phyloP scores from a whole-genome alignment of 2,888 invertebrate genomes.

The Thera britannica region DNA sequence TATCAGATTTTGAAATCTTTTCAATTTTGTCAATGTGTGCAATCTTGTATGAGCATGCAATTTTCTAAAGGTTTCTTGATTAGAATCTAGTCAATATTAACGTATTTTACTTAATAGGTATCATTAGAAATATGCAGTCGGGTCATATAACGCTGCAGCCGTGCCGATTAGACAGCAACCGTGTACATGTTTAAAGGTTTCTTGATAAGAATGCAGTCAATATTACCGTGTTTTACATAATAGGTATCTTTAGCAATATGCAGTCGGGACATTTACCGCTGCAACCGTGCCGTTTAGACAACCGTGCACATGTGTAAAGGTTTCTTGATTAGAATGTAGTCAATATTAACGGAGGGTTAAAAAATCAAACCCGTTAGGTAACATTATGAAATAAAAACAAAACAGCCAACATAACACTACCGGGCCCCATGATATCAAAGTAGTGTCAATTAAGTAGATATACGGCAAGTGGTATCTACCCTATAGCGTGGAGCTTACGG shows the following conservation, averaged over 20 bases:
- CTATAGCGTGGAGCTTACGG: slow-evolving; percentile 21
- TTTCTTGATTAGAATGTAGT: no score
- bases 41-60: background rate
- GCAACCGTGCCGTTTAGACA: no score
- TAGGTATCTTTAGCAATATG: no score
- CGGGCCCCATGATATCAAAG: slow-evolving; percentile 17
- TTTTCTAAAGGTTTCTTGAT: slow-evolving; percentile 8
- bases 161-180: background rate
- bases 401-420: slow-evolving; percentile 4
- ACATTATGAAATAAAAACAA: background rate
- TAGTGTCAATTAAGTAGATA: slow-evolving; percentile 43
- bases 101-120: background rate
- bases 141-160: no score
- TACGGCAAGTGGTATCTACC: slow-evolving; percentile 30
- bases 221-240: no score
- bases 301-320: no score
- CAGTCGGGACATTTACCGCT: no score
- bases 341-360: no score
- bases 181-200: no score
- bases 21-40: slow-evolving; percentile 10
- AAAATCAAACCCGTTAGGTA: background rate
- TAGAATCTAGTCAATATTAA: slow-evolving; percentile 1
- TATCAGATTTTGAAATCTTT: slow-evolving; percentile 20
- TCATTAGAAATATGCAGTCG: background rate
- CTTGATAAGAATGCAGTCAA: no score